phyloP scores from a whole-genome alignment of 2,797 vertebrate genomes.

The Lateolabrax maculatus region DNA sequence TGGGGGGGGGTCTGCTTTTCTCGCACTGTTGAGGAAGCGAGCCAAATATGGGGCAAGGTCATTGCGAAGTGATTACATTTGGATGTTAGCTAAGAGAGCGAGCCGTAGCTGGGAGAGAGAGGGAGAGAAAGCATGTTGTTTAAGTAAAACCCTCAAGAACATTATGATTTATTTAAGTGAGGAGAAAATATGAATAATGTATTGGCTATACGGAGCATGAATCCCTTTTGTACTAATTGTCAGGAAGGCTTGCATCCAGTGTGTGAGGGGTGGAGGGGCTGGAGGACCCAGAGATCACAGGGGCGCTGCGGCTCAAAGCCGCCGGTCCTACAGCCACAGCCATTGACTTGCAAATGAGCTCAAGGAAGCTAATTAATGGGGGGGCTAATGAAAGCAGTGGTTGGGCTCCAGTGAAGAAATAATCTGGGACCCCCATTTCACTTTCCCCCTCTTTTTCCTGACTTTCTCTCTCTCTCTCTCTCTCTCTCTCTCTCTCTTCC shows the following conservation, averaged over 20 bases:
- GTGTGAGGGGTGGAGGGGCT: slow-evolving; percentile 88
- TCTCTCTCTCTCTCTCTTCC: slow-evolving; percentile 27
- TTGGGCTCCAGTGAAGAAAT: slow-evolving; percentile 90
- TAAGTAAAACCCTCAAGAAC: slow-evolving; percentile 90
- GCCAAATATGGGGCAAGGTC: slow-evolving; percentile 75
- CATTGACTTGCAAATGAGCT: slow-evolving; percentile 99
- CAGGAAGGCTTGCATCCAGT: slow-evolving; percentile 88
- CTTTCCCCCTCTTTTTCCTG: slow-evolving; percentile 48
- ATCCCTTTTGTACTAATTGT: slow-evolving; percentile 96
- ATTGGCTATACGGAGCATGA: slow-evolving; percentile 90
- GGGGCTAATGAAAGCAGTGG: slow-evolving; percentile 95
- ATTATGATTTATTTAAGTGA: slow-evolving; percentile 92
- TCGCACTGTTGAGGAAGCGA: slow-evolving; percentile 54
- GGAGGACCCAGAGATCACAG: slow-evolving; percentile 95
- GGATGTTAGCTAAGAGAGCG: slow-evolving; percentile 44
- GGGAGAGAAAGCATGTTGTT: slow-evolving; percentile 76
- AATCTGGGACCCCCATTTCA: slow-evolving; percentile 85
- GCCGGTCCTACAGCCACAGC: slow-evolving; percentile 94
- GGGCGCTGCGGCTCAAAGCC: slow-evolving; percentile 92
- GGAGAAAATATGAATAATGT: slow-evolving; percentile 93
- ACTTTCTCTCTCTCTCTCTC: slow-evolving; percentile 43
- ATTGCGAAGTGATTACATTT: slow-evolving; percentile 62
- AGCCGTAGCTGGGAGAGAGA: slow-evolving; percentile 42
- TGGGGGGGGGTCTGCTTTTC: neutral
- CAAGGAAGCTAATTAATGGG: slow-evolving; percentile 98